A percentile compares a stretch with the other conserved stretches of the same genome.
phyloP scores from a whole-genome alignment of 1,140 invertebrate species.

The Trichonephila inaurata region DNA sequence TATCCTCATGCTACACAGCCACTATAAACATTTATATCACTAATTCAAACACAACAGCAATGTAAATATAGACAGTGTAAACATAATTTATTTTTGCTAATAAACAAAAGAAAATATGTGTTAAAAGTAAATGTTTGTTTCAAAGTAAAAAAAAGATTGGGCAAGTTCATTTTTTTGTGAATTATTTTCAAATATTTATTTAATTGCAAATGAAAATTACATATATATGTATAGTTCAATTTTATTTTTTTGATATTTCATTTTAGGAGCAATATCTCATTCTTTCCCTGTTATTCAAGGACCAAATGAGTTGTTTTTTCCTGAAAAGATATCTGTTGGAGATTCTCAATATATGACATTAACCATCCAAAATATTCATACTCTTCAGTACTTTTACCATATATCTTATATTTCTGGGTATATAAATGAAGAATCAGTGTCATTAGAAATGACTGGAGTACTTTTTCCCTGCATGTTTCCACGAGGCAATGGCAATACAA shows the following conservation, averaged over 20 bases:
- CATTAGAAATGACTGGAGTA: slow-evolving; percentile 37
- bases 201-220: too few species aligned
- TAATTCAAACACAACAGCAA: too few species aligned
- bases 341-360: slow-evolving; percentile 41
- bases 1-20: too few species aligned
- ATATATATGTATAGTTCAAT: too few species aligned
- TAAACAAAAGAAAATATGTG: too few species aligned
- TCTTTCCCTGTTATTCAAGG: slow-evolving; percentile 14
- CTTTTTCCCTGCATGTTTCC: slow-evolving; percentile 38
- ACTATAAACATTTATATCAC: too few species aligned
- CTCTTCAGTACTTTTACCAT: slow-evolving; percentile 39
- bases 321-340: slow-evolving; percentile 58
- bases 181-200: too few species aligned
- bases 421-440: slow-evolving; percentile 41
- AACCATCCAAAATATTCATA: slow-evolving; percentile 43
- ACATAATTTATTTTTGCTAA: too few species aligned
- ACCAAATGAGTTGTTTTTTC: slow-evolving; percentile 41
- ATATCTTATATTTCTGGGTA: slow-evolving; percentile 34
- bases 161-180: too few species aligned
- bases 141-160: too few species aligned
- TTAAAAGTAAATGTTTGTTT: too few species aligned
- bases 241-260: background rate
- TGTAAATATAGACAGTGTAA: too few species aligned
- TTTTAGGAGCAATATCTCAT: background rate
- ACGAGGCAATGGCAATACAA: slow-evolving; percentile 3